phyloP scores from a whole-genome alignment of 2,797 vertebrate genomes.

The Sphaeramia orbicularis region DNA sequence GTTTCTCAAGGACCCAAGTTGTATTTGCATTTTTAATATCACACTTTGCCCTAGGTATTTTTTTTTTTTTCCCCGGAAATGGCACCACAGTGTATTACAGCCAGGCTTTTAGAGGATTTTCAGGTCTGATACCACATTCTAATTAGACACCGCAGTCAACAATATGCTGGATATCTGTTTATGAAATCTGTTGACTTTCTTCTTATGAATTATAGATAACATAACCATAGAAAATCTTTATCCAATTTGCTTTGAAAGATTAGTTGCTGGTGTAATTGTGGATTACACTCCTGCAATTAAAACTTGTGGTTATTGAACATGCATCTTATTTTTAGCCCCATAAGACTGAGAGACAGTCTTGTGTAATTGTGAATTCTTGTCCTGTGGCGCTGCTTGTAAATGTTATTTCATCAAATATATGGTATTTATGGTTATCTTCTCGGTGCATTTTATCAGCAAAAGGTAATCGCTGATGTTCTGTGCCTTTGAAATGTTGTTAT shows the following conservation, averaged over 20 bases:
- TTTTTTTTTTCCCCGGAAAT: slow-evolving; percentile 39
- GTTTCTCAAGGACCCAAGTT: slow-evolving; percentile 40
- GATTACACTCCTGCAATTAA: slow-evolving; percentile 47
- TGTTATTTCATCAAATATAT: neutral
- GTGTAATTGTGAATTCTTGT: neutral
- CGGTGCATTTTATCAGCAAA: slow-evolving; percentile 2
- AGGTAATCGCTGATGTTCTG: neutral
- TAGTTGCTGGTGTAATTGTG: slow-evolving; percentile 26
- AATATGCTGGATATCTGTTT: slow-evolving; percentile 46
- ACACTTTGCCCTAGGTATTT: slow-evolving; percentile 44
- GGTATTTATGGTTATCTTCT: slow-evolving; percentile 5
- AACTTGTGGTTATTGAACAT: slow-evolving; percentile 29
- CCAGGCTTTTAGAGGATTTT: slow-evolving; percentile 46
- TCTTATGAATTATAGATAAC: slow-evolving; percentile 54
- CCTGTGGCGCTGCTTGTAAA: neutral
- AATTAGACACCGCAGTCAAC: slow-evolving; percentile 55
- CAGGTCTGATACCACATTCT: slow-evolving; percentile 52
- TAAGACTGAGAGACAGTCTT: neutral
- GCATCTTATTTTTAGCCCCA: slow-evolving; percentile 13
- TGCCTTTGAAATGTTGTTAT: neutral
- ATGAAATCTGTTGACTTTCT: slow-evolving; percentile 53
- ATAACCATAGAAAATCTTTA: slow-evolving; percentile 13
- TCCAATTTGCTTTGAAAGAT: slow-evolving; percentile 49
- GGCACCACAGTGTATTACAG: slow-evolving; percentile 27
- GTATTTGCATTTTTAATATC: slow-evolving; percentile 62